Base-by-base conservation (phyloP, 2,113 vertebrate genomes). In the Onychorhynchus coronatus region DNA sequence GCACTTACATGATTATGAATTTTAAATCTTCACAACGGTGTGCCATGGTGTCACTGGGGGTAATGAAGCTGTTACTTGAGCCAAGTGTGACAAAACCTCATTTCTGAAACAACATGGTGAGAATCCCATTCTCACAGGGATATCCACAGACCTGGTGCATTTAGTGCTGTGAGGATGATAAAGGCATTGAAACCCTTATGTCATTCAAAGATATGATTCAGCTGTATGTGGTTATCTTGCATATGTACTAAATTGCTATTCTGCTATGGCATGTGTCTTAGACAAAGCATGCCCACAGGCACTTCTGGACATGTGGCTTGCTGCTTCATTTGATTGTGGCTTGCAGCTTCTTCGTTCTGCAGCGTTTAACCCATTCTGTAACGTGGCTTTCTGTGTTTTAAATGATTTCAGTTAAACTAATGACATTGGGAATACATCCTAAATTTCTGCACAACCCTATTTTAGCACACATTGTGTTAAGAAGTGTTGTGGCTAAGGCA, bases 141-240 rank as follows among this genome's bases (percentile, higher is more conserved):
- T 83, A 24, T 44, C 42, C 15, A 14, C 46, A 73, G 68, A n/a
- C 58, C 46, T 4, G 5, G n/a, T 83, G 37, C 37, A 5, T 70
- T 79, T 85, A 52, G 44, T 74, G 44, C 72, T 84, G 88, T 39
- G 55, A 66, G 76, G 55, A 67, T 67, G 91, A 76, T 84, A 65
- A 86, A 91, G 73, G 80, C 89, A 66, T 31, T 91, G 92, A 86
- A 93, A 61, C 49, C 62, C 67, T 50, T 56, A 58, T 67, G 88
- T 76, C 72, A 67, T 55, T 75, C 0, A 0, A 91, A 84, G 76
- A 84, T 88, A 84, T 0, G 25, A 73, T 94, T 96, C 92, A 94
- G 75, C 90, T 88, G 62, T 79, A 76, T 50, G 89, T 84, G 86
- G 68, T 92, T 93, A 68, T 95, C 95, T 89, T 95, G 91, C 93